These are phyloP conservation scores for Phocoena phocoena DNA, from an alignment of 2,113 vertebrate genomes.

Conservation along the genomic window DNA sequence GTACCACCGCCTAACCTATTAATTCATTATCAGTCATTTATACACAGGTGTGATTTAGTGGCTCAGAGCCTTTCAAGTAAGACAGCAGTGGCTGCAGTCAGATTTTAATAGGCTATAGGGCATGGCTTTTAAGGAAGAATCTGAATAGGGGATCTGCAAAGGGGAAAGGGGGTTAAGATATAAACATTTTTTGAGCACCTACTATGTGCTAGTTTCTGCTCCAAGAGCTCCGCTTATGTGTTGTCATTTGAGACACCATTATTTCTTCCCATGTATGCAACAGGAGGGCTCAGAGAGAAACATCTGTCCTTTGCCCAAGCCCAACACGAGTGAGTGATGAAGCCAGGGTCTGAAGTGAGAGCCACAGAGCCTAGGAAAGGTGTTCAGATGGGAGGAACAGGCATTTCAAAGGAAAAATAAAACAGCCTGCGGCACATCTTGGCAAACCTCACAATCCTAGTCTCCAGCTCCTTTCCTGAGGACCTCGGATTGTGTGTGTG, in stretches of 20 bases:
- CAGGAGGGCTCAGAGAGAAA: neutral
- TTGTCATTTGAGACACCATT: neutral
- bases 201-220: neutral
- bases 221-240: neutral
- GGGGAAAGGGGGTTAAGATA: neutral
- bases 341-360: neutral
- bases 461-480: neutral
- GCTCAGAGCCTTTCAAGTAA: slow-evolving; percentile 41
- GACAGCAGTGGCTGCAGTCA: neutral
- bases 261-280: neutral
- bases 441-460: neutral
- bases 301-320: neutral
- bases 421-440: neutral
- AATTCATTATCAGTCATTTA: slow-evolving; percentile 64
- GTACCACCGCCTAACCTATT: slow-evolving; percentile 53
- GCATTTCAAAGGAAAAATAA: neutral
- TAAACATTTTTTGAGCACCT: neutral
- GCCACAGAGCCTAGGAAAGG: neutral
- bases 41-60: slow-evolving; percentile 47
- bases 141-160: neutral
- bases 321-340: neutral
- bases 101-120: neutral
- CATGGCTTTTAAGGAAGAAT: neutral
- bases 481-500: neutral
- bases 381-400: neutral